Evolutionary conservation across 1,140 invertebrate genomes (phyloP).

Genomic region (Cydia strobilella): DNA sequence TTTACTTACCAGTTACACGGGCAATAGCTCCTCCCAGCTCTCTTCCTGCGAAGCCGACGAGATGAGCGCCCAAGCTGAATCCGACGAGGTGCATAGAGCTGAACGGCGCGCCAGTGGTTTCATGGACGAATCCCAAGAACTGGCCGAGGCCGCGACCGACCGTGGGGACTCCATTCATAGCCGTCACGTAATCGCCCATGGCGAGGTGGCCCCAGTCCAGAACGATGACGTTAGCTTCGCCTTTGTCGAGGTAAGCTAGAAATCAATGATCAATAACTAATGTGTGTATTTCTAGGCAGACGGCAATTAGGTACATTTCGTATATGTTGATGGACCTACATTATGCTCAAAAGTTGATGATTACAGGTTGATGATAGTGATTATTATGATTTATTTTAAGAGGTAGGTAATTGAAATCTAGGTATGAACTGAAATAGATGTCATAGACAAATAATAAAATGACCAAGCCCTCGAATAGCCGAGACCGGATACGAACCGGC

Average conservation of each 20-base stretch:
- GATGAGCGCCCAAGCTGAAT: constrained; percentile 93
- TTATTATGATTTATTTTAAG: too few relatives aligned
- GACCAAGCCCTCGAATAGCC: too few relatives aligned
- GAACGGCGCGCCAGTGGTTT: constrained; percentile 46
- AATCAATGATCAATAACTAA: constrained; percentile 36
- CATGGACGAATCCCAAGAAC: constrained; percentile 74
- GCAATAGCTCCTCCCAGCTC: constrained; percentile 50
- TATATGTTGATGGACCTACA: too few relatives aligned
- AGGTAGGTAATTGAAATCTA: too few relatives aligned
- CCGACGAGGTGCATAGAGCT: constrained; percentile 91
- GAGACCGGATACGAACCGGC: too few relatives aligned
- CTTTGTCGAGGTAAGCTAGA: constrained; percentile 57
- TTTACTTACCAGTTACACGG: constrained; percentile 56
- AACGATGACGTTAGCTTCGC: constrained; percentile 81
- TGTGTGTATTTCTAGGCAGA: too few relatives aligned
- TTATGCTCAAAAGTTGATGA: too few relatives aligned
- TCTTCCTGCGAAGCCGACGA: constrained; percentile 89
- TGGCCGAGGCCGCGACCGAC: constrained; percentile 67
- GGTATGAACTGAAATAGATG: too few relatives aligned
- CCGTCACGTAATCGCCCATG: constrained; percentile 66
- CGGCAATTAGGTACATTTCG: too few relatives aligned
- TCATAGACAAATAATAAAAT: too few relatives aligned
- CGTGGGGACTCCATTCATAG: constrained; percentile 74
- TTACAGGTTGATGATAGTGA: too few relatives aligned
- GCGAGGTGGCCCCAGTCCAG: constrained; percentile 83